Evolutionary conservation across 2,888 invertebrate genomes (phyloP).

Genomic region (Unio delphinus): DNA sequence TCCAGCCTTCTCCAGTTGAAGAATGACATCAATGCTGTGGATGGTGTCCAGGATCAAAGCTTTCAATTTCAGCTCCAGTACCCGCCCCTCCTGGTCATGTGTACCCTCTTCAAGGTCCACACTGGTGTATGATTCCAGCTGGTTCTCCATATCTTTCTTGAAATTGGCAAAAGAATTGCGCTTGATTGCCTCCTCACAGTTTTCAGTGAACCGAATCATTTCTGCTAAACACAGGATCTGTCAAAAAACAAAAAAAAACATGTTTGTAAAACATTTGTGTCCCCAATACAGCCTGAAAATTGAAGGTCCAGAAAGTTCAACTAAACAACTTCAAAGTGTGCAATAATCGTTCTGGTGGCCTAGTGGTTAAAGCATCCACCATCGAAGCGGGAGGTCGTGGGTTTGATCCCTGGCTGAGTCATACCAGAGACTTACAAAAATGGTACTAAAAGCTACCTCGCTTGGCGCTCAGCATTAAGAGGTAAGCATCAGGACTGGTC

Average conservation of each 20-base stretch:
- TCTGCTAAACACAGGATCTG: constrained; percentile 87
- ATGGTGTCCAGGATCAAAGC: constrained; percentile 93
- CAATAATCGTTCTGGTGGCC: no score
- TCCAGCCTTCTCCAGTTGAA: constrained; percentile 79
- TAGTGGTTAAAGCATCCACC: no score
- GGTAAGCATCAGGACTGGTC: no score
- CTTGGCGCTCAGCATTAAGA: no score
- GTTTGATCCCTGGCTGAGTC: no score
- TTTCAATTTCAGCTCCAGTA: constrained; percentile 89
- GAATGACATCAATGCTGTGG: constrained; percentile 88
- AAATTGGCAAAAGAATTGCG: constrained; percentile 73
- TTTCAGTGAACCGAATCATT: constrained; percentile 87
- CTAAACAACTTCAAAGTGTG: no score
- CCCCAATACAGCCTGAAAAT: background rate
- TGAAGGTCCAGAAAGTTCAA: no score
- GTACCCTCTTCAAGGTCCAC: constrained; percentile 63
- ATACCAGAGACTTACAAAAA: no score
- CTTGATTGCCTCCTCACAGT: constrained; percentile 85
- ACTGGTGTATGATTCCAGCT: constrained; percentile 72
- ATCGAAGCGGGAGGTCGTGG: no score
- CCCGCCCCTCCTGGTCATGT: constrained; percentile 41
- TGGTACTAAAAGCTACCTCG: no score
- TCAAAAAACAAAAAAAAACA: constrained; percentile 11
- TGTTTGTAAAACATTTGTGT: background rate
- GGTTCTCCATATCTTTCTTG: constrained; percentile 67